phyloP scores from a whole-genome alignment of 2,888 invertebrate genomes.

The Stictocephala bisonia region DNA sequence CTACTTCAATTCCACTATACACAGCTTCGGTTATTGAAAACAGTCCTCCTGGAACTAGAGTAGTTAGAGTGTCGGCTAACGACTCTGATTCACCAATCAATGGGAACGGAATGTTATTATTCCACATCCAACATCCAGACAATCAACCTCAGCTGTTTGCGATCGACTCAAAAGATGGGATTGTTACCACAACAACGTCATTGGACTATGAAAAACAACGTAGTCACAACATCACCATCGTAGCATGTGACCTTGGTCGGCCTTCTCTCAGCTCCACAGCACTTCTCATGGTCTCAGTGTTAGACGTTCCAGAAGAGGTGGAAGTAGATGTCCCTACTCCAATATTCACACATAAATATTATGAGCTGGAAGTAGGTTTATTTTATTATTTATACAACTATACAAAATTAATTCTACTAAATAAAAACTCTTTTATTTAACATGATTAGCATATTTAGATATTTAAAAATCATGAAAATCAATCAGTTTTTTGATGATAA shows the following conservation, averaged over 20 bases:
- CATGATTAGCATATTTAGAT: too few species aligned
- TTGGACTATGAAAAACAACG: conserved; percentile 77
- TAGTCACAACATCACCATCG: conserved; percentile 79
- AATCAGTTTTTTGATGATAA: too few species aligned
- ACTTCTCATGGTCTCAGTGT: conserved; percentile 74
- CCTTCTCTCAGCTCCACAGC: conserved; percentile 86
- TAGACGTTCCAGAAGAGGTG: conserved; percentile 73
- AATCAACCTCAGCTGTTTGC: conserved; percentile 73
- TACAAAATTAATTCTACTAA: background rate
- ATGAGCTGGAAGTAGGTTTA: conserved; percentile 75
- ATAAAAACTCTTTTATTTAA: background rate
- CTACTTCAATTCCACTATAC: conserved; percentile 76
- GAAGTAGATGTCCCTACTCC: conserved; percentile 62
- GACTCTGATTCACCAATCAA: conserved; percentile 84
- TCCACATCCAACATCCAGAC: conserved; percentile 76
- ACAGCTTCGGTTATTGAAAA: conserved; percentile 81
- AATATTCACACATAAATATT: conserved; percentile 76
- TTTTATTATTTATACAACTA: conserved; percentile 9
- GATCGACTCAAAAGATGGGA: conserved; percentile 88
- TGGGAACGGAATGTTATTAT: conserved; percentile 87
- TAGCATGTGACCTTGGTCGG: conserved; percentile 87
- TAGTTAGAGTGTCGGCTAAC: conserved; percentile 82
- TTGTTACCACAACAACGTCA: conserved; percentile 78
- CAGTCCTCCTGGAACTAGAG: conserved; percentile 77
- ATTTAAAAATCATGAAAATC: too few species aligned